Base-by-base conservation (phyloP, 2,113 vertebrate genomes). In the Alethe diademata region DNA sequence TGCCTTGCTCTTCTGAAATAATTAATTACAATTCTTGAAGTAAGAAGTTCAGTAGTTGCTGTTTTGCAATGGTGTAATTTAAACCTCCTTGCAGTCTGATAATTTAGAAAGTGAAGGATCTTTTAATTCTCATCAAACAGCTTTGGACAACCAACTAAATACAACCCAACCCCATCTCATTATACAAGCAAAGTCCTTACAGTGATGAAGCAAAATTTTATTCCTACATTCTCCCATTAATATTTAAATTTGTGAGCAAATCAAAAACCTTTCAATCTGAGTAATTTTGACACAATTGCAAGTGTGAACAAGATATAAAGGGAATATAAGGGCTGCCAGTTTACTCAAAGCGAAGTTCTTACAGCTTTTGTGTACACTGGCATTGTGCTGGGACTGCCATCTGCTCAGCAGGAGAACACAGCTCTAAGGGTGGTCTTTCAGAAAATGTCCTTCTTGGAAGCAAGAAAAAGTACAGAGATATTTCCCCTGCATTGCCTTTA, bases 331-430 rank as follows among this genome's bases (percentile, higher is more conserved):
- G 3, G 17, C 26, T 56, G 12, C 24, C 23, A 66, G 15, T 11
- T 69, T 33, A 8, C 28, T 69, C 12, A 22, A 16, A 80, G 71
- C 47, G 42, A 18, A 60, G 29, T 16, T 72, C 35, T 72, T 47
- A 4, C 2, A n/a, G 31, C 8, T 26, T 33, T 17, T 35, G 11
- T 22, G 18, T 6, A 4, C 2, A 3, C 25, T 36, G n/a, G 23
- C 19, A 19, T 35, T 25, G 73, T 33, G 29, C n/a, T n/a, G 7
- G 22, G 33, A 12, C 26, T 74, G 14, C 22, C 24, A 40, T 42
- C 31, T 64, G 31, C 42, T 58, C 2, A 0, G 7, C 2, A 3
- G n/a, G 12, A 66, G 18, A 76, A 5, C 7, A 14, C 24, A 38
- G 14, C 31, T 69, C 19, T 61, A 19, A n/a, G 65, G 17, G 35